phyloP scores from a whole-genome alignment of 2,888 invertebrate genomes.

The Aphrophora alni region DNA sequence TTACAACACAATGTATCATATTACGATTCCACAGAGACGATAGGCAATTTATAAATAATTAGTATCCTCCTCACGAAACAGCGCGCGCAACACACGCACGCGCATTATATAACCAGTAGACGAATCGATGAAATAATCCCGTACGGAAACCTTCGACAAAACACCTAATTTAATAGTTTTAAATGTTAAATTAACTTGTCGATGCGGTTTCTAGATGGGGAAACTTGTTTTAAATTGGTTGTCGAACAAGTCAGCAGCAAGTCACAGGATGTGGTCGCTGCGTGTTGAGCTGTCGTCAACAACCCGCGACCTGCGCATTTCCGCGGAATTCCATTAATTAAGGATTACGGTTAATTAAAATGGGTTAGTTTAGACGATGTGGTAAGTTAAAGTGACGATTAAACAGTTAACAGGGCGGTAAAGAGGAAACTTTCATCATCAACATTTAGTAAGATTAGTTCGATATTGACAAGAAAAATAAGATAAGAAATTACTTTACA shows the following conservation, averaged over 20 bases:
- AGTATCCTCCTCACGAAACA: neutral
- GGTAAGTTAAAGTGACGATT: neutral
- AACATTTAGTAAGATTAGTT: neutral
- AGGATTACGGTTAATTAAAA: neutral
- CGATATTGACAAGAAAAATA: neutral
- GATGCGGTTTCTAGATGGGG: neutral
- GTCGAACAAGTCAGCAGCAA: neutral
- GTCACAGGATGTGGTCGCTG: neutral
- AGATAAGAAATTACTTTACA: too few relatives aligned
- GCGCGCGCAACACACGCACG: neutral
- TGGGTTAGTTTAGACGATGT: neutral
- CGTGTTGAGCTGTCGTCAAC: too few relatives aligned
- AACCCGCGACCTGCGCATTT: neutral
- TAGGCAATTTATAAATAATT: neutral
- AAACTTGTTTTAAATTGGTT: neutral
- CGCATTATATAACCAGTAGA: neutral
- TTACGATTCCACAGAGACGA: neutral
- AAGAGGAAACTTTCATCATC: neutral
- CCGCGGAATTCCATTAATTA: conserved; percentile 1
- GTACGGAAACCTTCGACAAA: neutral
- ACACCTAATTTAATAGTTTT: conserved; percentile 9
- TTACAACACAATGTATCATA: too few relatives aligned
- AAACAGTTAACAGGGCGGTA: neutral
- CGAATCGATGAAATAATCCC: neutral
- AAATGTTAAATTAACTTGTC: neutral